These are phyloP conservation scores for Chloropsis cyanopogon DNA, from an alignment of 2,113 vertebrate species.

Conservation along the genomic window DNA sequence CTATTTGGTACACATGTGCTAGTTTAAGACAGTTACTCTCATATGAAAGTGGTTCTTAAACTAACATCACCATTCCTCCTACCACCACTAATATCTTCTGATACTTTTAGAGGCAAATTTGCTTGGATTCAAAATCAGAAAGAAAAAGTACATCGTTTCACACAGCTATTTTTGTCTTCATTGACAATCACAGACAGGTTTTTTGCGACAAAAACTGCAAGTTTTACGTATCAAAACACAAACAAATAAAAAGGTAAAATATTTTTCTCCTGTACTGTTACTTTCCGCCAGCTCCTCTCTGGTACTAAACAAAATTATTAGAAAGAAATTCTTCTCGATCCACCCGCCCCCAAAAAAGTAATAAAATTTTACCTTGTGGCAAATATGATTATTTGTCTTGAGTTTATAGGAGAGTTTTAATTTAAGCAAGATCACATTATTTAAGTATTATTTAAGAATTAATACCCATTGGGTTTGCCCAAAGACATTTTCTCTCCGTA, in stretches of 20 bases:
- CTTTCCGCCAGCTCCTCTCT: neutral
- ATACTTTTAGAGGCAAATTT: neutral
- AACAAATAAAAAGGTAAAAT: neutral
- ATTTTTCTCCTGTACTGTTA: neutral
- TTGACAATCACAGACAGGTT: neutral
- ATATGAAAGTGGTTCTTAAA: neutral
- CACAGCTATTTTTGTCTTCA: neutral
- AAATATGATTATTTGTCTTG: neutral
- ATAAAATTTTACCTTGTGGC: neutral
- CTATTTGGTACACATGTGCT: neutral
- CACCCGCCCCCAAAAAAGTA: fast-evolving
- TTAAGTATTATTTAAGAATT: neutral
- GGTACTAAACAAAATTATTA: neutral
- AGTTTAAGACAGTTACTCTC: neutral
- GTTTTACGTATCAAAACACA: neutral
- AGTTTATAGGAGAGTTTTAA: neutral
- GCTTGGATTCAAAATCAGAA: neutral
- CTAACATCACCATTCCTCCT: neutral
- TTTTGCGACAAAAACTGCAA: neutral
- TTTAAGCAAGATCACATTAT: neutral
- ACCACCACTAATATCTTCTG: neutral
- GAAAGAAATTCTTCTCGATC: neutral
- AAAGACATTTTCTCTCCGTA: neutral
- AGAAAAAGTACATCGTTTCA: neutral
- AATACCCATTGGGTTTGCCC: neutral